These are phyloP conservation scores for Anorthoa munda DNA, from an alignment of 2,888 invertebrate species.

Conservation along the genomic window DNA sequence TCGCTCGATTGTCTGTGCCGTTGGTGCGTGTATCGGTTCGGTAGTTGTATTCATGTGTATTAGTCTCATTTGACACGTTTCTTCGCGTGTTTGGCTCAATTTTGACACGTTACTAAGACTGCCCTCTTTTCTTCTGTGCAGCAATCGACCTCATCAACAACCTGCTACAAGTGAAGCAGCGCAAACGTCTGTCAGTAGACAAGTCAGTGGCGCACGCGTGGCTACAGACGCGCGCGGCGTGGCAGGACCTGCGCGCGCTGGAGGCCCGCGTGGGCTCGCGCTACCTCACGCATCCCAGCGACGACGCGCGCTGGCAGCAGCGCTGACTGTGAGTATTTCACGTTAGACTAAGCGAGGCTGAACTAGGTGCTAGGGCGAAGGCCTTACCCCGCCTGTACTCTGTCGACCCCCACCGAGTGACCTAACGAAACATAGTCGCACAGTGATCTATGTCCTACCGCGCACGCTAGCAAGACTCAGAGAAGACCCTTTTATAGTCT, in stretches of 20 bases:
- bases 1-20: too few species aligned
- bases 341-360: background rate
- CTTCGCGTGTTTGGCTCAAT: background rate
- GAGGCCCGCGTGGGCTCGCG: slow-evolving; percentile 90
- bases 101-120: background rate
- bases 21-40: too few species aligned
- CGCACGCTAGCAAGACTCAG: too few species aligned
- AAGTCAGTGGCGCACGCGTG: slow-evolving; percentile 98
- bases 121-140: slow-evolving; percentile 76
- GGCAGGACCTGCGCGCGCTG: slow-evolving; percentile 97
- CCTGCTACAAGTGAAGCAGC: slow-evolving; percentile 98
- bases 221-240: slow-evolving; percentile 99
- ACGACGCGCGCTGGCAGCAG: slow-evolving; percentile 70
- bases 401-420: too few species aligned
- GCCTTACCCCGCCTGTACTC: too few species aligned
- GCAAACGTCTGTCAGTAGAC: slow-evolving; percentile 98
- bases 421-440: too few species aligned
- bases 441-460: slow-evolving; percentile 47
- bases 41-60: background rate
- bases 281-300: slow-evolving; percentile 86
- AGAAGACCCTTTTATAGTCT: too few species aligned
- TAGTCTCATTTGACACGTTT: background rate
- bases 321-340: slow-evolving; percentile 28
- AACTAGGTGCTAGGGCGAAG: too few species aligned
- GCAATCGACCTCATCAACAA: slow-evolving; percentile 99